phyloP scores from a whole-genome alignment of 2,888 invertebrate species.

The Sesia bembeciformis region DNA sequence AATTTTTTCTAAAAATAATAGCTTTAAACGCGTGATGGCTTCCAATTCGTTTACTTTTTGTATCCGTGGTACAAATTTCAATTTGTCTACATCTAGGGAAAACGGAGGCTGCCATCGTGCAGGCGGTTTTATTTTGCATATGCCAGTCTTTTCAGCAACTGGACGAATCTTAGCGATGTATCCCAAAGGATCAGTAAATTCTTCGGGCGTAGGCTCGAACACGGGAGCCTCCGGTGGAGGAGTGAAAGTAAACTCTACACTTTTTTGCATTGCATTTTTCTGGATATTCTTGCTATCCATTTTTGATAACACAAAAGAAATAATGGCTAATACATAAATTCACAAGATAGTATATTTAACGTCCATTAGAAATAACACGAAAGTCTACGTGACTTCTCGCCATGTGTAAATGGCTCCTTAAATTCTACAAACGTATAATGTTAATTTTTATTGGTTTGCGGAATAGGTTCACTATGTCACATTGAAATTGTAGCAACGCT shows the following conservation, averaged over 20 bases:
- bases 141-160: constrained; percentile 81
- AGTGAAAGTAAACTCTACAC: constrained; percentile 67
- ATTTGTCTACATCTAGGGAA: constrained; percentile 81
- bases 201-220: constrained; percentile 81
- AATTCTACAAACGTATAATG: background rate
- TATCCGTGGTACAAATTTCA: constrained; percentile 70
- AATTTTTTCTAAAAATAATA: constrained; percentile 82
- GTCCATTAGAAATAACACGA: constrained; percentile 13
- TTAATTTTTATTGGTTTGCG: background rate
- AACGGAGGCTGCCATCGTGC: constrained; percentile 85
- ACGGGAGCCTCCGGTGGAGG: constrained; percentile 79
- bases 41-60: constrained; percentile 73
- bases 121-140: constrained; percentile 85
- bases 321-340: constrained; percentile 4
- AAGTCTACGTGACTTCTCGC: constrained; percentile 69
- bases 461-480: background rate
- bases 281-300: constrained; percentile 68
- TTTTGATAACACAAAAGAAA: constrained; percentile 9
- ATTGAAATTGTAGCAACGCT: too few species aligned
- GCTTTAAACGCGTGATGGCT: constrained; percentile 81
- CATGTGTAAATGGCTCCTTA: constrained; percentile 70
- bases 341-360: constrained; percentile 4
- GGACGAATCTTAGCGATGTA: constrained; percentile 84
- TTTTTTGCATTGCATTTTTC: constrained; percentile 70
- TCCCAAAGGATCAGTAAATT: constrained; percentile 82